Base-by-base conservation (phyloP, 2,888 invertebrate genomes). In the Tinea semifulvella region DNA sequence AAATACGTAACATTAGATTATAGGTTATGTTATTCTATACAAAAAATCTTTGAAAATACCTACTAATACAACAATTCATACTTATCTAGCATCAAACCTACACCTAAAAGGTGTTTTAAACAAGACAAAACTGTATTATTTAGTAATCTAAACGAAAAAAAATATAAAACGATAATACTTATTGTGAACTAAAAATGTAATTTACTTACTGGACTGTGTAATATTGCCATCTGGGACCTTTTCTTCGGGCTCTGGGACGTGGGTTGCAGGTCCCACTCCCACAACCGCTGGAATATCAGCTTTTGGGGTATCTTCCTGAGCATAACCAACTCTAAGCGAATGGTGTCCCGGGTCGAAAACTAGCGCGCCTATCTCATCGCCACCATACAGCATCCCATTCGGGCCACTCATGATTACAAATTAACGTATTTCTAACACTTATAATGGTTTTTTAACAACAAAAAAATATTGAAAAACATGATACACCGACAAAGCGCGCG, bases 301-400 rank as follows among this genome's bases (percentile, higher is more conserved):
- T 81, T 98, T 99, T 2, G 99, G 99, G n/a, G 95, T 94, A 66
- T 99, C 99, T 68, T 99, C 99, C 59, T 97, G 96, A 6, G 96
- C 96, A 82, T 94, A 97, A 45, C 96, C 97, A 42, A 94, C 94
- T 46, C 96, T 83, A 44, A 96, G 74, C 0, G 92, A 90, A 61
- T 80, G 76, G 50, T 79, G 77, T 0, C 79, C 99, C 6, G 97
- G 90, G 70, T 99, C 99, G 62, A 99, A 97, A 22, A 99, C 99
- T 51, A 99, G 68, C 0, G 98, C 98, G 7, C 98, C 98, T 51
- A 99, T 98, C 72, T 99, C 99, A 81, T 99, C 99, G 20, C 93
- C 93, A n/a, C 93, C 93, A 54, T 93, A 94, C 46, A 94, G 63
- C 90, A 93, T 92, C 49, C 89, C 88, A 49, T 79, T 79, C 2